A percentile compares a stretch with the other conserved stretches of the same genome.
These are phyloP conservation scores for Diachasma alloeum DNA, from an alignment of 1,140 invertebrate species.

Conservation along the genomic window DNA sequence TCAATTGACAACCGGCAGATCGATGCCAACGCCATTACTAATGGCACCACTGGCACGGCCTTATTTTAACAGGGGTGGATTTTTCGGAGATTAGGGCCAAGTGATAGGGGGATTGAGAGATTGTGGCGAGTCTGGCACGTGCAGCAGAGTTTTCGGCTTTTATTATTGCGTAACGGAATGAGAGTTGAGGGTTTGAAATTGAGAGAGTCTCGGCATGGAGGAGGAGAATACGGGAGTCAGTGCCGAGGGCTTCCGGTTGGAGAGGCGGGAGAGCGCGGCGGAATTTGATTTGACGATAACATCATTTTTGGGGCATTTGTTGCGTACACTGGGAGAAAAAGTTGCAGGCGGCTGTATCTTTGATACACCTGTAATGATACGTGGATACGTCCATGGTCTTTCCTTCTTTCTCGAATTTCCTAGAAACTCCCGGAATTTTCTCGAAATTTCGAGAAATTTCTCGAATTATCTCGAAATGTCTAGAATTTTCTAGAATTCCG, in stretches of 20 bases:
- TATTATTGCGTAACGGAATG: neutral
- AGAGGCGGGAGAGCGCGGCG: too few species aligned
- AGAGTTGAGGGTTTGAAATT: neutral
- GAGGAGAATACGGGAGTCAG: neutral
- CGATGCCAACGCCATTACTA: slow-evolving; percentile 63
- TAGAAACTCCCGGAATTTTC: too few species aligned
- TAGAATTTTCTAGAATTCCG: too few species aligned
- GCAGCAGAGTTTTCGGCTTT: neutral
- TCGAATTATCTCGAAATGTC: too few species aligned
- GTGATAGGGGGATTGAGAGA: neutral
- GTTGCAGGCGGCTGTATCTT: too few species aligned
- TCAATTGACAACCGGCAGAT: slow-evolving; percentile 62
- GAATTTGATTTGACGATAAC: too few species aligned
- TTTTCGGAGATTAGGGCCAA: neutral
- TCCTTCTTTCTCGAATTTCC: too few species aligned
- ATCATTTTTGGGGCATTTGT: too few species aligned
- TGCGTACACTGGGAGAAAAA: too few species aligned
- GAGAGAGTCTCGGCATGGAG: neutral
- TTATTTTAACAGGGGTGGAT: neutral
- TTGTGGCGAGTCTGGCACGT: neutral
- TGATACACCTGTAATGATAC: too few species aligned
- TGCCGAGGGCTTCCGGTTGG: neutral
- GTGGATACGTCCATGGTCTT: too few species aligned
- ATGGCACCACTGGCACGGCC: neutral
- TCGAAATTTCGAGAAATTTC: too few species aligned